Percentiles rank a stretch among this genome's conserved stretches.
Evolutionary conservation across 2,113 vertebrate species (phyloP).

Genomic region (Tragelaphus scriptus): DNA sequence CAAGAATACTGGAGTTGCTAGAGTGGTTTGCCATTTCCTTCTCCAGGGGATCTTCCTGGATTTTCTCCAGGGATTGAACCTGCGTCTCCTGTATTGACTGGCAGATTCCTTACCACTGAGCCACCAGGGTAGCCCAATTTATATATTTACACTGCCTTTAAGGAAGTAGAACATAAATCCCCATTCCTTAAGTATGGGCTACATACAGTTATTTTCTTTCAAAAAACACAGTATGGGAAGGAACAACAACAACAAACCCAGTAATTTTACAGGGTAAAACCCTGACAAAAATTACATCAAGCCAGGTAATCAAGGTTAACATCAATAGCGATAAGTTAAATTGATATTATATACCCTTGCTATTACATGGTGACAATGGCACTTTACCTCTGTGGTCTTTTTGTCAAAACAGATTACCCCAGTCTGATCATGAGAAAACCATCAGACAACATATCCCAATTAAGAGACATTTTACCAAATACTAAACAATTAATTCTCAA

Average conservation of each 20-base stretch:
- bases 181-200: not conserved
- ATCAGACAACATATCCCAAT: not conserved
- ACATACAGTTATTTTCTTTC: not conserved
- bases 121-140: not conserved
- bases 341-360: not conserved
- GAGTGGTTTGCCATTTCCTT: not conserved
- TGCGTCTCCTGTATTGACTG: not conserved
- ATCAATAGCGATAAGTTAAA: not conserved
- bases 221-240: not conserved
- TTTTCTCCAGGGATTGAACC: not conserved
- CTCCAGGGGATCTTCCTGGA: not conserved
- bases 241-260: not conserved
- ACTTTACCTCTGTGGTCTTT: not conserved
- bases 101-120: not conserved
- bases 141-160: not conserved
- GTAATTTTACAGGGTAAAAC: not conserved
- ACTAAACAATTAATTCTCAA: not conserved
- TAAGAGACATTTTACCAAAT: not conserved
- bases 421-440: not conserved
- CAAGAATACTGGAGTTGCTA: not conserved
- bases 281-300: not conserved
- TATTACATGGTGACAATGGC: not conserved
- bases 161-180: not conserved
- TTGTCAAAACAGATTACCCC: not conserved
- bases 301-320: not conserved